Evolutionary conservation across 2,888 invertebrate species (phyloP).

Genomic region (Dryadula phaetusa): DNA sequence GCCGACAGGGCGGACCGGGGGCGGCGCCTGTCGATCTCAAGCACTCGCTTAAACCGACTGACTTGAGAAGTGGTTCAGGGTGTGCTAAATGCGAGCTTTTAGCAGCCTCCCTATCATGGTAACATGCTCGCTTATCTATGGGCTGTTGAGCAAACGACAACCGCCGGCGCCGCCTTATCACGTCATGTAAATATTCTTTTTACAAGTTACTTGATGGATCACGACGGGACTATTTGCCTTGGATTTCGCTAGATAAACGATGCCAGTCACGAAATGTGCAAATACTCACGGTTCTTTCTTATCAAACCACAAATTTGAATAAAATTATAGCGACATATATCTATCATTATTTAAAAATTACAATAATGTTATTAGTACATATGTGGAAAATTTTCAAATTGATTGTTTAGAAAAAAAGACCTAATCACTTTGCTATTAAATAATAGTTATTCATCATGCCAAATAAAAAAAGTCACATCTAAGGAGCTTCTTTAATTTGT

Average conservation of each 20-base stretch:
- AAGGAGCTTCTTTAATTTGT: constrained; percentile 21
- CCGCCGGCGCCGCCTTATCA: constrained; percentile 82
- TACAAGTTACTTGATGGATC: constrained; percentile 75
- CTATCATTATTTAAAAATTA: background rate
- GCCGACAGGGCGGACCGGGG: constrained; percentile 79
- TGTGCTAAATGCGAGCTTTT: constrained; percentile 74
- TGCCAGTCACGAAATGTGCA: constrained; percentile 45
- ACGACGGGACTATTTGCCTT: constrained; percentile 70
- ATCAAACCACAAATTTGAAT: background rate
- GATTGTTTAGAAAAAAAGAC: too few species aligned
- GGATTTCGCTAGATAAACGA: constrained; percentile 73
- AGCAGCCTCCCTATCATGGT: constrained; percentile 68
- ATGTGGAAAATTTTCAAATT: too few species aligned
- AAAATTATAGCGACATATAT: background rate
- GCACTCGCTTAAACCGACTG: constrained; percentile 56
- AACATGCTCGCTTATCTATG: constrained; percentile 66
- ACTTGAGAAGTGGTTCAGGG: constrained; percentile 68
- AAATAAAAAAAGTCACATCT: background rate
- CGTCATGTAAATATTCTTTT: constrained; percentile 71
- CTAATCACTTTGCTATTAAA: background rate
- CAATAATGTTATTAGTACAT: background rate
- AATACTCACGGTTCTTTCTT: constrained; percentile 29
- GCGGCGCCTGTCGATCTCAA: constrained; percentile 71
- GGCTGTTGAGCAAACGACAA: constrained; percentile 61
- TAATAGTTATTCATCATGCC: background rate